Evolutionary conservation across 2,888 invertebrate species (phyloP).

Genomic region (Oscheius sp.): DNA sequence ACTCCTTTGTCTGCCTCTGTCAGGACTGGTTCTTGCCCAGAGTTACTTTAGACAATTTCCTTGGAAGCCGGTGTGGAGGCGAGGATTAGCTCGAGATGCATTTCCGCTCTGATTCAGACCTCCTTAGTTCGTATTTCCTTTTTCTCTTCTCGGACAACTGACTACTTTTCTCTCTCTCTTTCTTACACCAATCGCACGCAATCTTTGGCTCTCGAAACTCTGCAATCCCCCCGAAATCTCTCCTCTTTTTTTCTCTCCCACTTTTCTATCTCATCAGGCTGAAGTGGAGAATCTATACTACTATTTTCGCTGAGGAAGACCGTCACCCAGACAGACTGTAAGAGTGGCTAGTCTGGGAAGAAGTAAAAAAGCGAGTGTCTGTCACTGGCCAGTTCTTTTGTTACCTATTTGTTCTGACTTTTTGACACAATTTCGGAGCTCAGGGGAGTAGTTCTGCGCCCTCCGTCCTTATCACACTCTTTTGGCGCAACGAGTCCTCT

Average conservation of each 20-base stretch:
- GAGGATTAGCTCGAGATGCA: neutral
- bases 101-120: neutral
- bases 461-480: conserved; percentile 31
- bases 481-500: conserved; percentile 20
- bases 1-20: neutral
- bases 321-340: too few relatives aligned
- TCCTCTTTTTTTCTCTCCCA: neutral
- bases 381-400: neutral
- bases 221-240: conserved; percentile 30
- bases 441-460: conserved; percentile 7
- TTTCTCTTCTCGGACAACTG: conserved; percentile 9
- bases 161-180: conserved; percentile 17
- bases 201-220: conserved; percentile 26
- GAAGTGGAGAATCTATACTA: conserved; percentile 1
- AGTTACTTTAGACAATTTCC: neutral
- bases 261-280: neutral
- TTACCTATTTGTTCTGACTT: neutral
- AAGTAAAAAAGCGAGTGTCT: neutral
- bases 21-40: too few relatives aligned
- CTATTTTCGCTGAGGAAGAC: conserved; percentile 6
- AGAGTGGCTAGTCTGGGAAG: too few relatives aligned
- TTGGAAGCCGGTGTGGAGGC: neutral
- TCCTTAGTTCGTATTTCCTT: neutral
- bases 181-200: conserved; percentile 30
- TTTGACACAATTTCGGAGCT: neutral